Conservation (phyloP, 2,113 vertebrate species). For the Forbesichthys papilliferus region DNA sequence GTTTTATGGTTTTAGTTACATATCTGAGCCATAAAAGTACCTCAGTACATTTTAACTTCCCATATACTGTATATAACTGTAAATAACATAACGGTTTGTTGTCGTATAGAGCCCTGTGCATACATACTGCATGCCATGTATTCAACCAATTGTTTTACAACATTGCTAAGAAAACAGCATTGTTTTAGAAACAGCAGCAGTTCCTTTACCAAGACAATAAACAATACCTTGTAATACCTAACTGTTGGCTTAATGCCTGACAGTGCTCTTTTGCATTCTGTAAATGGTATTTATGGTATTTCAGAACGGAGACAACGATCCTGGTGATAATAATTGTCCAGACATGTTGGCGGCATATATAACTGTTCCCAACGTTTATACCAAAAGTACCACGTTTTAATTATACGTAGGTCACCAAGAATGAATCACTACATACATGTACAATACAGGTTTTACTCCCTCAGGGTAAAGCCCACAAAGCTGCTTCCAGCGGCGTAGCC, state of each 20-base stretch:
- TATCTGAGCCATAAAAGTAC: too few species aligned
- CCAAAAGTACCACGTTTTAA: conserved; percentile 28
- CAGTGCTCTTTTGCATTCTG: conserved; percentile 34
- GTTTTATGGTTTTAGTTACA: too few species aligned
- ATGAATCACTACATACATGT: neutral
- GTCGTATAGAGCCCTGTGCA: neutral
- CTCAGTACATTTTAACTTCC: too few species aligned
- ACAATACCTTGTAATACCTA: neutral
- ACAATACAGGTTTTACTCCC: neutral
- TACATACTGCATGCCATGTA: neutral
- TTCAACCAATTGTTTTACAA: neutral
- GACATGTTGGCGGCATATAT: conserved; percentile 26
- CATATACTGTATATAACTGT: too few species aligned
- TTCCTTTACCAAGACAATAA: neutral
- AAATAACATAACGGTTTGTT: too few species aligned
- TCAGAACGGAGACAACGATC: conserved; percentile 30
- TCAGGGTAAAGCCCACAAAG: neutral
- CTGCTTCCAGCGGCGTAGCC: neutral
- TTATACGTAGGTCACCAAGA: conserved; percentile 37
- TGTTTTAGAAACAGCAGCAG: neutral
- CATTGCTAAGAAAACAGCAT: neutral
- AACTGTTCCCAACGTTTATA: conserved; percentile 1
- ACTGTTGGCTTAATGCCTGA: conserved; percentile 7
- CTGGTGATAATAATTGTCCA: conserved; percentile 45
- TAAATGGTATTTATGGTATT: conserved; percentile 31